These are phyloP conservation scores for Drosophila busckii DNA, from an alignment of 1,140 invertebrate genomes.

Conservation along the genomic window DNA sequence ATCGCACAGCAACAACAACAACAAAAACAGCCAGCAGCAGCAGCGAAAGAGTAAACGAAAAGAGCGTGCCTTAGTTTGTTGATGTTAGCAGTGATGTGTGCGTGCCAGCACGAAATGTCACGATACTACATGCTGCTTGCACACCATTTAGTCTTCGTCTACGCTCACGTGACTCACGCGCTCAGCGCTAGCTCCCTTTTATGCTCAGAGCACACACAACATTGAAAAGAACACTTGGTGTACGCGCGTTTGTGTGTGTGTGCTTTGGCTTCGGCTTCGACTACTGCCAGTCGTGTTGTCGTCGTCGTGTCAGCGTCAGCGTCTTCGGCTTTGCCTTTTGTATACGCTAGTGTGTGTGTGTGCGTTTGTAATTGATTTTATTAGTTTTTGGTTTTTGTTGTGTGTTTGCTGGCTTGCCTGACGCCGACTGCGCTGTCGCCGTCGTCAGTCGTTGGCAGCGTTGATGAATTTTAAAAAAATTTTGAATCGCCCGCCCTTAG, in stretches of 20 bases:
- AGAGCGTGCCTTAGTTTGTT: too few relatives aligned
- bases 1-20: slow-evolving; percentile 10
- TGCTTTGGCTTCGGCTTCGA: slow-evolving; percentile 19
- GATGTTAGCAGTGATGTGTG: slow-evolving; percentile 22
- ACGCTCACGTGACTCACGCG: slow-evolving; percentile 13
- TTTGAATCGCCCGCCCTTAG: slow-evolving; percentile 78
- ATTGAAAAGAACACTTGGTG: too few relatives aligned
- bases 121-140: slow-evolving; percentile 5
- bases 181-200: slow-evolving; percentile 38
- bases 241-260: slow-evolving; percentile 12
- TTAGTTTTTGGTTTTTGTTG: slow-evolving; percentile 76
- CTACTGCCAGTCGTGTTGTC: slow-evolving; percentile 30
- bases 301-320: slow-evolving; percentile 12
- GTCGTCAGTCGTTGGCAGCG: slow-evolving; percentile 27
- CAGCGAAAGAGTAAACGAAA: slow-evolving; percentile 6
- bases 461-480: slow-evolving; percentile 78
- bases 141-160: slow-evolving; percentile 4
- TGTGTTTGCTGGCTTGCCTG: slow-evolving; percentile 70
- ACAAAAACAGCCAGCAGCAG: neutral
- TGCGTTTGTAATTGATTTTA: slow-evolving; percentile 78
- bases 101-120: neutral
- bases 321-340: slow-evolving; percentile 18
- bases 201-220: too few relatives aligned
- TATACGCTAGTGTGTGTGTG: slow-evolving; percentile 40
- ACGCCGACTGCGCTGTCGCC: slow-evolving; percentile 31